Base-by-base conservation (phyloP, 2,888 invertebrate genomes). In the Thymelicus sylvestris region DNA sequence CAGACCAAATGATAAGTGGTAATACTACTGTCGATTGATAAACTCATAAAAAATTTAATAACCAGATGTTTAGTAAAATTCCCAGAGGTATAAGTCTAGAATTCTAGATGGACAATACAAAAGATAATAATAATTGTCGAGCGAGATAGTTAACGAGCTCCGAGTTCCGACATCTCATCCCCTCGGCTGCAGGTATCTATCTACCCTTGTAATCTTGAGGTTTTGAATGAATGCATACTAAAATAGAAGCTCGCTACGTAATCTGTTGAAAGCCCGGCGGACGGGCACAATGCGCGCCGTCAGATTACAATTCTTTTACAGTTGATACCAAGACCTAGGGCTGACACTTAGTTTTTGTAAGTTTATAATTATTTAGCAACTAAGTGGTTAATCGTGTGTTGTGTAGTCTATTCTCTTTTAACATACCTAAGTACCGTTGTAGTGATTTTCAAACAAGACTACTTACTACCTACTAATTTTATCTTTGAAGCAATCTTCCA, bases 261-360 rank as follows among this genome's bases (percentile, higher is more conserved):
- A 60, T 60, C 60, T 60, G 60, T 60, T 60, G 60, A 60, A 60
- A 60, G 60, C 60, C 41, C 41, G n/a, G 8, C 41, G 38, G 59
- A 13, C n/a, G 39, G 38, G 59, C 39, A 59, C 38, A 59, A 59
- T 39, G 38, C 38, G 7, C 31, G 8, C 31, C 38, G 8, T n/a
- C 13, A 38, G 38, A 57, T 38, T 57, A 57, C 38, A 7, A 38
- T 57, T 57, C 38, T 57, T 38, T 52, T 52, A 38, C 2, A 13
- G 13, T 38, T n/a, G 6, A 38, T 57, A 57, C 57, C 31, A 13
- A 13, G 57, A 13, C 0, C 57, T 57, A 24, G 55, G 24, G 55
- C 12, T 55, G 24, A 10, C 55, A 4, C 55, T 55, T 24, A 3
- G 31, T 31, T 31, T 31, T 31, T 31, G 1, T 5, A 31, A 31